Base-by-base conservation (phyloP, 2,113 vertebrate species). In the Lampris incognitus region DNA sequence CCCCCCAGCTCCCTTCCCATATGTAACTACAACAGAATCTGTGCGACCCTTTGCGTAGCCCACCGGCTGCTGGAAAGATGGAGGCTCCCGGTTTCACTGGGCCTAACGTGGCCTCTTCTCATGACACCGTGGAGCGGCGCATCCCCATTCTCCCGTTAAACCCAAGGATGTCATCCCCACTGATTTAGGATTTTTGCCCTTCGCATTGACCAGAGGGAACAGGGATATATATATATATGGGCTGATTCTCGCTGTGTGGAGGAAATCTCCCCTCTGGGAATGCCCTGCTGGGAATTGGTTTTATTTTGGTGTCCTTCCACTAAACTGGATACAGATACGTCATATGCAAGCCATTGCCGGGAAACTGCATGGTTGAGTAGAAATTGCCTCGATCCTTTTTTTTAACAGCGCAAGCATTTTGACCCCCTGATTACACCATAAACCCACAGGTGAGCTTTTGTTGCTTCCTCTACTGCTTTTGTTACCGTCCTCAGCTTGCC, bases 401-500 rank as follows among this genome's bases (percentile, higher is more conserved):
- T 8, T 9, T 39, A 38, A 9, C 38, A 24, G 37, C 24, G 24
- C 24, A 61, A n/a, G 59, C 59, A 6, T 36, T 6, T 40, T 61
- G 10, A 13, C 9, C 59, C 24, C 24, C 24, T 24, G 24, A 40
- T 13, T 2, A 9, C 57, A 9, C 59, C 6, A 9, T 42, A 60
- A 4, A 11, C 7, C 44, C 3, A 56, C 7, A 41, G 5, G 63
- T 10, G 0, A 58, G 42, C 5, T 52, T 57, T 9, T 24, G 24
- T 51, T 54, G 50, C 5, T 42, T 69, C 51, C 63, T 11, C 42
- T 62, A 8, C 24, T 62, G n/a, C 24, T 4, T 0, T 74, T 57
- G 59, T 84, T 78, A 51, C 49, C 78, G 2, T 80, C 48, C 41
- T 2, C 83, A 98, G 97, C 87, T 63, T 98, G 97, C 74, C 89